phyloP scores from a whole-genome alignment of 2,113 vertebrate species.

The Alouatta palliata region DNA sequence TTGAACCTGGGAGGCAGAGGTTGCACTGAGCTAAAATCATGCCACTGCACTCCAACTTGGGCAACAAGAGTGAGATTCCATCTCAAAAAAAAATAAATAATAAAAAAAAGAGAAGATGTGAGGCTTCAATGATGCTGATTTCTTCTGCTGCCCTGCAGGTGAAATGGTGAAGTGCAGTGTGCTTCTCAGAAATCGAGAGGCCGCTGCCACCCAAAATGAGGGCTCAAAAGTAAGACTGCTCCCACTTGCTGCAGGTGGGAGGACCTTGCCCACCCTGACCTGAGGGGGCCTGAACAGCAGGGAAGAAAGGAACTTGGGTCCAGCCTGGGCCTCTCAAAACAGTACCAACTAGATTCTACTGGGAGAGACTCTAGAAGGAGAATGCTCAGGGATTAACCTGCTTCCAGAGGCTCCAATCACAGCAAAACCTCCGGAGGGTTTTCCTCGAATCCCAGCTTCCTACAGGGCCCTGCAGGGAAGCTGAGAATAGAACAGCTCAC shows the following conservation, averaged over 20 bases:
- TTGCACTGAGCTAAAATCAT: too few relatives aligned
- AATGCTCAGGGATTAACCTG: not conserved
- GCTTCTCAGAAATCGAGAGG: not conserved
- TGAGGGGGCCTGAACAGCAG: not conserved
- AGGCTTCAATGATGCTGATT: accelerated
- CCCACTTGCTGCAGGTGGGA: not conserved
- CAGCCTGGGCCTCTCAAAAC: not conserved
- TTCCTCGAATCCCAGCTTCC: not conserved
- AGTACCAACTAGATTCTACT: not conserved
- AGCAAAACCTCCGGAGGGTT: accelerated
- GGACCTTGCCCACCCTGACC: too few relatives aligned
- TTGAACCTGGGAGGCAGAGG: too few relatives aligned
- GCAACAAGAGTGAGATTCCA: too few relatives aligned
- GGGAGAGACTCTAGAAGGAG: not conserved
- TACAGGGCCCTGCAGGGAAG: not conserved
- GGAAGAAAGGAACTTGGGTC: not conserved
- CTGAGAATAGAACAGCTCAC: not conserved
- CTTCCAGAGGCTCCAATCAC: accelerated
- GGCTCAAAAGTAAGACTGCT: not conserved
- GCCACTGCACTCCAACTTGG: too few relatives aligned
- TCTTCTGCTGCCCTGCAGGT: not conserved
- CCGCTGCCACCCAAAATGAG: accelerated
- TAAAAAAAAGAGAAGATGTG: too few relatives aligned
- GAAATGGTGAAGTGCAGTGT: not conserved
- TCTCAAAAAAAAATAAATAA: too few relatives aligned